Percentiles rank a stretch among this genome's conserved stretches.
Evolutionary conservation across 2,797 vertebrate species (phyloP).

Genomic region (Eospalax fontanierii): DNA sequence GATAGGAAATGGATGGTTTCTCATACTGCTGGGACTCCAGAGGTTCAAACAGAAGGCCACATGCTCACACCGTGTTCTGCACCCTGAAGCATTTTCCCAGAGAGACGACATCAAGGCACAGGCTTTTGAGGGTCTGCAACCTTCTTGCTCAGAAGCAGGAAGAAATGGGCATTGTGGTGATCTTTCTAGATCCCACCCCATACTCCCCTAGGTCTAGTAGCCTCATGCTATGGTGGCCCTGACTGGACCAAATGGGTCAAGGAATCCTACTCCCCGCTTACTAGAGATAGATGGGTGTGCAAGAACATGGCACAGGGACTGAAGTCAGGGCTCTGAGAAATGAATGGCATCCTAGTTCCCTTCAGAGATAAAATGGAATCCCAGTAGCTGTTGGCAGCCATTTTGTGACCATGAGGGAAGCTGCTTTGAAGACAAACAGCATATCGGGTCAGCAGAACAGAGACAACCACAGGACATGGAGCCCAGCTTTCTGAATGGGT

Average conservation of each 20-base stretch:
- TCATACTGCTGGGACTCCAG: background rate
- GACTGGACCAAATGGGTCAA: background rate
- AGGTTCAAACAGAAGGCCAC: background rate
- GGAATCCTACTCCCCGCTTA: background rate
- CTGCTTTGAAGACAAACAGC: background rate
- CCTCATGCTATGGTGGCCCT: background rate
- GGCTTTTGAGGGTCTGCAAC: background rate
- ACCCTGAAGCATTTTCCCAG: background rate
- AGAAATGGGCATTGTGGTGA: background rate
- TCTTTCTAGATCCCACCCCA: background rate
- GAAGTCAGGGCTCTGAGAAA: background rate
- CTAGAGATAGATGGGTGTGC: background rate
- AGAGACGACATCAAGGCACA: background rate
- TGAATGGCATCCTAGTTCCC: background rate
- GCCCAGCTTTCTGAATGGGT: background rate
- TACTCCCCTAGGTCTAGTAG: background rate
- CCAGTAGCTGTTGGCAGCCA: background rate
- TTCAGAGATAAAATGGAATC: conserved; percentile 3
- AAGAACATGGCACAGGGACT: background rate
- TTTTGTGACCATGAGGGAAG: conserved; percentile 35
- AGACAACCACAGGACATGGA: background rate
- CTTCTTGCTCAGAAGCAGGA: background rate
- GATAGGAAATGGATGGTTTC: background rate
- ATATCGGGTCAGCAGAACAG: background rate
- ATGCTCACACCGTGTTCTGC: background rate